Conservation (phyloP, 2,888 invertebrate species). For the Lasioglossum pauxillum region DNA sequence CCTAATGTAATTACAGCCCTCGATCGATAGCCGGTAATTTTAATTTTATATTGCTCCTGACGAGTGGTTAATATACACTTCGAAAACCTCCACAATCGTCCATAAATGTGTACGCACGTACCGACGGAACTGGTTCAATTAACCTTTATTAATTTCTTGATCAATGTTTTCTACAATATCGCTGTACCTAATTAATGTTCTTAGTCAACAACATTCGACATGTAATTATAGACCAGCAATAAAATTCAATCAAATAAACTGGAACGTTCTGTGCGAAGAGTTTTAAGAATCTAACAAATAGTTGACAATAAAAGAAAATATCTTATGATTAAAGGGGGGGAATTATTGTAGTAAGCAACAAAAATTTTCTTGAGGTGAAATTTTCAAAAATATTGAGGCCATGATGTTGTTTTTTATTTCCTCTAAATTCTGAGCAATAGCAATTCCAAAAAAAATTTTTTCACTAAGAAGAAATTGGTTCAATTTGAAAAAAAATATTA, state of each 20-base stretch:
- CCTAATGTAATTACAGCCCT: not conserved
- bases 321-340: too few relatives aligned
- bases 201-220: not conserved
- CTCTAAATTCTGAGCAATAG: too few relatives aligned
- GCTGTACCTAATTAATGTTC: not conserved
- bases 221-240: not conserved
- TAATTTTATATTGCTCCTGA: not conserved
- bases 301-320: not conserved
- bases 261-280: not conserved
- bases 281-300: not conserved
- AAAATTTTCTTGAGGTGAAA: not conserved
- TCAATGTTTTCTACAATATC: not conserved
- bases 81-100: not conserved
- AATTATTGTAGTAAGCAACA: too few relatives aligned
- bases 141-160: not conserved
- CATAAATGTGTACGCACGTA: not conserved
- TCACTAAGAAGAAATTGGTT: too few relatives aligned
- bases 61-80: not conserved
- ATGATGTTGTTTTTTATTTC: not conserved
- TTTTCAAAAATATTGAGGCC: too few relatives aligned
- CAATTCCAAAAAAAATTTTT: too few relatives aligned
- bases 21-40: not conserved
- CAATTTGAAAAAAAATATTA: not conserved
- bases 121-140: not conserved
- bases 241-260: not conserved